Percentiles rank a stretch among this genome's conserved stretches.
Conservation (phyloP, 1,140 invertebrate species). For the Hycleus cichorii region DNA sequence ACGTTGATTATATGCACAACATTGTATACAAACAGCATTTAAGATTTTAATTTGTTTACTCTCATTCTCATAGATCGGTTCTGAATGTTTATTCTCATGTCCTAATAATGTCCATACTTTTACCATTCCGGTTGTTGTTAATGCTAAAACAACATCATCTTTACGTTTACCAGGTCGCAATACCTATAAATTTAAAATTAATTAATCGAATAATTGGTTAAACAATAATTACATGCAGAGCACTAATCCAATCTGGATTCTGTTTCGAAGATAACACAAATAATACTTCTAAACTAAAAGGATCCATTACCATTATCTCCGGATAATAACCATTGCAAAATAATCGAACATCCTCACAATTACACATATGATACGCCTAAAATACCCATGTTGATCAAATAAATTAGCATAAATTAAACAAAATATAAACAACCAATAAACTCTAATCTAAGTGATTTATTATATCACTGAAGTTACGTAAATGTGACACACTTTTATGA, state of each 20-base stretch:
- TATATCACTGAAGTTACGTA: not conserved
- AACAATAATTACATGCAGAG: slow-evolving; percentile 67
- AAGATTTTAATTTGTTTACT: slow-evolving; percentile 93
- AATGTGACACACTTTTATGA: not conserved
- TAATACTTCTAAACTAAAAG: slow-evolving; percentile 87
- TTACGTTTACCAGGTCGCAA: slow-evolving; percentile 80
- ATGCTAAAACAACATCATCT: slow-evolving; percentile 93
- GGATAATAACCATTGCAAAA: slow-evolving; percentile 97
- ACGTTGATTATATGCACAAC: slow-evolving; percentile 91
- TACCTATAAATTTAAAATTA: slow-evolving; percentile 42
- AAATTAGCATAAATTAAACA: not conserved
- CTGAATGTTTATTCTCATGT: slow-evolving; percentile 76
- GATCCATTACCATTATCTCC: slow-evolving; percentile 95
- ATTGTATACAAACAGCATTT: slow-evolving; percentile 88
- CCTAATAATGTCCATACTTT: slow-evolving; percentile 96
- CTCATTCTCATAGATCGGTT: slow-evolving; percentile 93
- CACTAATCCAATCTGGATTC: slow-evolving; percentile 97
- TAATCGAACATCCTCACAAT: slow-evolving; percentile 69
- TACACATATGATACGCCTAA: slow-evolving; percentile 76
- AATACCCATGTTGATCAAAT: not conserved
- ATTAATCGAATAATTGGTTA: not conserved
- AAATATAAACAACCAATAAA: not conserved
- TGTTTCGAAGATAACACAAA: slow-evolving; percentile 90
- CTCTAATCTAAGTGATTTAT: not conserved
- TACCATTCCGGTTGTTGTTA: slow-evolving; percentile 93